These are phyloP conservation scores for Paedocypris sp. DNA, from an alignment of 2,113 vertebrate genomes.

Conservation along the genomic window DNA sequence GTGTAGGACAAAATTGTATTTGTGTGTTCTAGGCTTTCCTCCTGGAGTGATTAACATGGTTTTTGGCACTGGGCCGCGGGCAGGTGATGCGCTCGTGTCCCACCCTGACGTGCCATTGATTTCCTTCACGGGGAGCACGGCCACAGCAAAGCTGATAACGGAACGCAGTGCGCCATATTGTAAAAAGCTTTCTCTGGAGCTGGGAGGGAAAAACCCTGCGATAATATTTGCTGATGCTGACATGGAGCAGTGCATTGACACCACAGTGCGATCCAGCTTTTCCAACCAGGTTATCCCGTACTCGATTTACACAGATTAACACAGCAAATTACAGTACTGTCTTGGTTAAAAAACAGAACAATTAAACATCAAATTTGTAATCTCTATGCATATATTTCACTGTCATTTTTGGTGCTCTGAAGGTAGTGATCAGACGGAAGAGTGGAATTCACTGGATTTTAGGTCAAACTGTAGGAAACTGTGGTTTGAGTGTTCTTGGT, in stretches of 20 bases:
- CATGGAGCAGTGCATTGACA: constrained; percentile 73
- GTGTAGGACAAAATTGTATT: not conserved
- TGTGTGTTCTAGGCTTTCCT: constrained; percentile 67
- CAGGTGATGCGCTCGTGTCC: constrained; percentile 77
- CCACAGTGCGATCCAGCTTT: constrained; percentile 85
- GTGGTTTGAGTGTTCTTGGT: no score
- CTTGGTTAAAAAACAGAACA: not conserved
- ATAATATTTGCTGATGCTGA: constrained; percentile 83
- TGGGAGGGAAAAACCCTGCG: constrained; percentile 93
- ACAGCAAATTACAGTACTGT: not conserved
- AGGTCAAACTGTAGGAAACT: no score
- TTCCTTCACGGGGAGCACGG: constrained; percentile 91
- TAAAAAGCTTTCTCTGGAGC: constrained; percentile 88
- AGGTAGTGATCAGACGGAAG: no score
- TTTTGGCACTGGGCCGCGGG: constrained; percentile 71
- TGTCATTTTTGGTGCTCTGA: no score
- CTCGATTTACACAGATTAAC: not conserved
- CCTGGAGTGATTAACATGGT: constrained; percentile 87
- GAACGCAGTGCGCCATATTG: constrained; percentile 76
- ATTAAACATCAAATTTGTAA: not conserved
- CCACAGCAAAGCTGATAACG: constrained; percentile 72
- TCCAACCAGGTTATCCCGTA: constrained; percentile 76
- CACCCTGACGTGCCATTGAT: constrained; percentile 81
- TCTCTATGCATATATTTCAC: no score
- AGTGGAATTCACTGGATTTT: no score